Percentiles rank a stretch among this genome's conserved stretches.
phyloP scores from a whole-genome alignment of 2,888 invertebrate genomes.

The Drosophila recens region DNA sequence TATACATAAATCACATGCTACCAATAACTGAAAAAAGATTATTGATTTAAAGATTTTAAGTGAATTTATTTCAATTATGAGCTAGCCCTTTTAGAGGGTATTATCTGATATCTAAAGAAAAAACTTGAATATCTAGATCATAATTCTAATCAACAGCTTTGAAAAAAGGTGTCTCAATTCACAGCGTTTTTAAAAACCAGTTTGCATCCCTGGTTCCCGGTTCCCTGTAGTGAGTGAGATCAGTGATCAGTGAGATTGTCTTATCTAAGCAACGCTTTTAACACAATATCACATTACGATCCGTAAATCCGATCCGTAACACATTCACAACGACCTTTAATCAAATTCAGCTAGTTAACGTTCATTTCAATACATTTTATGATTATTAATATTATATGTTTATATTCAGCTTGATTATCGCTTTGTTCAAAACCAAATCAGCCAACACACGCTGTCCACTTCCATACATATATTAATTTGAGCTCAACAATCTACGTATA shows the following conservation, averaged over 20 bases:
- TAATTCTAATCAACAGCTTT: slow-evolving; percentile 26
- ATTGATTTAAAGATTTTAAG: neutral
- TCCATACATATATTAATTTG: slow-evolving; percentile 41
- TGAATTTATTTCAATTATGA: neutral
- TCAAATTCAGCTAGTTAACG: slow-evolving; percentile 75
- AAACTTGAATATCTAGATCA: slow-evolving; percentile 23
- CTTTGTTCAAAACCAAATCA: slow-evolving; percentile 62
- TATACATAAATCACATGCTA: slow-evolving; percentile 6
- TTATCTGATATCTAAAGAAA: neutral
- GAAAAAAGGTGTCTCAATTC: slow-evolving; percentile 41
- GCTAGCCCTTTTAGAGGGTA: neutral
- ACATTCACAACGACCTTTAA: slow-evolving; percentile 61
- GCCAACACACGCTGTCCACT: slow-evolving; percentile 49
- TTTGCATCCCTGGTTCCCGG: slow-evolving; percentile 20
- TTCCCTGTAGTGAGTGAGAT: slow-evolving; percentile 5
- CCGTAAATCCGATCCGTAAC: slow-evolving; percentile 30
- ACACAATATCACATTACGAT: slow-evolving; percentile 76
- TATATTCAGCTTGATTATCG: slow-evolving; percentile 72
- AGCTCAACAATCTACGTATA: slow-evolving; percentile 19
- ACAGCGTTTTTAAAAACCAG: slow-evolving; percentile 31
- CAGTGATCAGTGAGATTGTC: slow-evolving; percentile 10
- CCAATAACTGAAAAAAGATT: neutral
- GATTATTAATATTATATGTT: slow-evolving; percentile 77
- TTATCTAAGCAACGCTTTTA: slow-evolving; percentile 52
- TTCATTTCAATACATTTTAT: slow-evolving; percentile 75